Evolutionary conservation across 92 coral and sea anemone genomes (phyloP), one percentile per base, ranked within the genome.

Genomic region (Heliopora coerulea): DNA sequence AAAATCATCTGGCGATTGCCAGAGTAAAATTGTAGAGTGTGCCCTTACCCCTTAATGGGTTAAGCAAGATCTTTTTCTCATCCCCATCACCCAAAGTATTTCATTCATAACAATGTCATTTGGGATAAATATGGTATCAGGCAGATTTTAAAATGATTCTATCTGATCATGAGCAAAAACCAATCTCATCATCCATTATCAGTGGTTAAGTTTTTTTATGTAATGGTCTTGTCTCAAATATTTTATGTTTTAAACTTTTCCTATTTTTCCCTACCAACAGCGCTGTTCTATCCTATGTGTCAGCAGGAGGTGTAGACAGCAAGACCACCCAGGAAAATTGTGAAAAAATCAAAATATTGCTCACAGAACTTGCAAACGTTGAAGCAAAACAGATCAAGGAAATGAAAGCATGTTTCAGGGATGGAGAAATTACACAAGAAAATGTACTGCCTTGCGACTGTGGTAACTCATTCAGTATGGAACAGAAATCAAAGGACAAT

Each of bases 211-310:
- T 4, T 11, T 52, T 52, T 10, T 73, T n/a, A n/a, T 3, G 48
- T 9, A 9, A 37, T 12, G n/a, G n/a, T 37, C 12, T 4, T 37
- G 12, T 12, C 12, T 4, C 42, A 37, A 37, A 37, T 37, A 37
- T 12, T 4, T 37, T 31, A 56, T 8, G 9, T 33, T 24, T 23
- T 37, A 7, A 25, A 62, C 21, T 33, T 33, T 28, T 18, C 41
- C 41, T 21, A 8, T 29, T 17, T 23, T 27, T 27, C 9, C 27
- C 21, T 18, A 29, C 33, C 11, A 23, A 50, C 60, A 83, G 87
- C 26, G 87, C 83, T 23, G 31, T 83, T 14, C 46, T 69, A 50
- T 77, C 79, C 26, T 83, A 66, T 65, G 62, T 83, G 17, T 14
- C 72, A 37, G 66, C 75, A 31, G 17, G 56, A 54, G 25, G 20